Conservation (phyloP, 2,888 invertebrate species). For the Orthosia cruda region DNA sequence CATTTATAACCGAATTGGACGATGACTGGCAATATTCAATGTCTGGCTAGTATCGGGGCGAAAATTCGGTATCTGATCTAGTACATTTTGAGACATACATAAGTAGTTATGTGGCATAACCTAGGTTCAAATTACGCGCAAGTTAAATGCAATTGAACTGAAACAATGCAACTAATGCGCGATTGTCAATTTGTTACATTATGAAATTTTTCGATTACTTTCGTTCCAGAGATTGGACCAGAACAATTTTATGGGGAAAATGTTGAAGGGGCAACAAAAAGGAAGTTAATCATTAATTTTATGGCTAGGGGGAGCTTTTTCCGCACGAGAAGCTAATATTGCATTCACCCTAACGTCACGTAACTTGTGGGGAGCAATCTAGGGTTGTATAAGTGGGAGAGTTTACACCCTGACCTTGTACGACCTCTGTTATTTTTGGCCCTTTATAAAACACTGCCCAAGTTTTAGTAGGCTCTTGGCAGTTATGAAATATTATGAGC, state of each 20-base stretch:
- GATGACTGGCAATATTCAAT: conserved; percentile 25
- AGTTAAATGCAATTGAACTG: too few species aligned
- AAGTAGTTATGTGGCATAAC: too few species aligned
- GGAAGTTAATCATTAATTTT: conserved; percentile 24
- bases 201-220: too few species aligned
- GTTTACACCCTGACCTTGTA: conserved; percentile 19
- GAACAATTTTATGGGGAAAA: conserved; percentile 4
- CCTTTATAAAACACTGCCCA: not conserved
- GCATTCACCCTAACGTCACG: not conserved
- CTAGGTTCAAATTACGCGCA: too few species aligned
- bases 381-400: conserved; percentile 8
- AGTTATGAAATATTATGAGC: conserved; percentile 15
- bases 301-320: not conserved
- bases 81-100: not conserved
- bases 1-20: not conserved
- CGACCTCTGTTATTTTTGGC: conserved; percentile 11
- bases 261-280: not conserved
- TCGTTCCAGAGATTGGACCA: not conserved
- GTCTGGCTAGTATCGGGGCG: not conserved
- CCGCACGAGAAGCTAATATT: conserved; percentile 3
- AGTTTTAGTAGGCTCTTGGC: not conserved
- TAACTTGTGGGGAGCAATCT: not conserved
- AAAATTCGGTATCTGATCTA: not conserved
- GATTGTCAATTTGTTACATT: too few species aligned
- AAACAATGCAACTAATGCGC: too few species aligned